Evolutionary conservation across 2,797 vertebrate species (phyloP).

Genomic region (Pseudochaenichthys georgianus): DNA sequence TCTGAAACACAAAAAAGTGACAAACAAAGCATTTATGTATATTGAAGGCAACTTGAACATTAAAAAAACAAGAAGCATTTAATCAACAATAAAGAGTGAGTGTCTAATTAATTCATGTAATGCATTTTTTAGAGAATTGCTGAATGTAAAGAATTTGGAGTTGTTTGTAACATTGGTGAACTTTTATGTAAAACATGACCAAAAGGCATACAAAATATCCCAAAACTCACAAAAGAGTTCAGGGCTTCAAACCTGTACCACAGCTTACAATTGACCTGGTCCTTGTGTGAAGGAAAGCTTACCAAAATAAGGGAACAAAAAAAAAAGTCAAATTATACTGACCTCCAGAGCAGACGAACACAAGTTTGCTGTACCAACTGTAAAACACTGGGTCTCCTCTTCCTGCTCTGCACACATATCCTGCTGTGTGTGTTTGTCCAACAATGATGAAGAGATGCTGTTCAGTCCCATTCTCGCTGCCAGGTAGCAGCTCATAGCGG

Average conservation of each 20-base stretch:
- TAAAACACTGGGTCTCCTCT: conserved; percentile 4
- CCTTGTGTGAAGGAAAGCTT: too few relatives aligned
- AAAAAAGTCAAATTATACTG: background rate
- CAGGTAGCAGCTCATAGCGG: conserved; percentile 34
- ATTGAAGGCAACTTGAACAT: background rate
- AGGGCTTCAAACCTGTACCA: too few relatives aligned
- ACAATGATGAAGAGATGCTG: conserved; percentile 37
- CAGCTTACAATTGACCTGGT: too few relatives aligned
- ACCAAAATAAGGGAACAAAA: background rate
- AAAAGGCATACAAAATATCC: too few relatives aligned
- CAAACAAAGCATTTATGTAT: background rate
- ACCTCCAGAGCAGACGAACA: conserved; percentile 18
- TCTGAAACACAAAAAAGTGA: conserved; percentile 20
- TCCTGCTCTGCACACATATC: conserved; percentile 42
- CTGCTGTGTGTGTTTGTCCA: conserved; percentile 42
- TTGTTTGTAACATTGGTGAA: too few relatives aligned
- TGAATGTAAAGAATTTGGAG: too few relatives aligned
- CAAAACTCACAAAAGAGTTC: too few relatives aligned
- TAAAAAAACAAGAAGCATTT: background rate
- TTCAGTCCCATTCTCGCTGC: conserved; percentile 25
- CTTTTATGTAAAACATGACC: too few relatives aligned
- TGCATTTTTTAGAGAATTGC: too few relatives aligned
- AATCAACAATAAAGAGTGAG: too few relatives aligned
- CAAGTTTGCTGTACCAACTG: background rate
- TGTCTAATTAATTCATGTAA: too few relatives aligned